phyloP scores from a whole-genome alignment of 2,797 vertebrate species.

The Eulemur rubriventer region DNA sequence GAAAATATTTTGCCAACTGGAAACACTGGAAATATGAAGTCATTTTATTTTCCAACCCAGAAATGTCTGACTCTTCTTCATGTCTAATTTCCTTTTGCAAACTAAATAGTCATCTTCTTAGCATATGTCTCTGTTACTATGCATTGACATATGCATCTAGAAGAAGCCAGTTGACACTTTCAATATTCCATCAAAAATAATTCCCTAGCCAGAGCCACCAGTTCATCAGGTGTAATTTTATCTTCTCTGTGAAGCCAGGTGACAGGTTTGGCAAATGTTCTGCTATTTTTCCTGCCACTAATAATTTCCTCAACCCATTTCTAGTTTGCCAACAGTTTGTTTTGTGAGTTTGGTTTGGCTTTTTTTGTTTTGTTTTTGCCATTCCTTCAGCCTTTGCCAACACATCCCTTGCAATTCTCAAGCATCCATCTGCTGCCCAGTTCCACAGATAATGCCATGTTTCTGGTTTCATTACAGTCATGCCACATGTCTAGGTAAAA shows the following conservation, averaged over 20 bases:
- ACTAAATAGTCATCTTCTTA: neutral
- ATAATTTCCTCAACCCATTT: slow-evolving; percentile 54
- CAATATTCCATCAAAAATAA: neutral
- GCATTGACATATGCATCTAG: neutral
- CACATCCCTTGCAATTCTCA: neutral
- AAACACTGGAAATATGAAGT: neutral
- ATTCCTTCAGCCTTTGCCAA: slow-evolving; percentile 50
- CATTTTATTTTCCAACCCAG: neutral
- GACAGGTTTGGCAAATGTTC: slow-evolving; percentile 58
- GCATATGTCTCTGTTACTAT: neutral
- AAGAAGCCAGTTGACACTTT: neutral
- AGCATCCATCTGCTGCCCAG: slow-evolving; percentile 59
- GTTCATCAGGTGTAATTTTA: neutral
- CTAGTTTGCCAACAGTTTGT: slow-evolving; percentile 45
- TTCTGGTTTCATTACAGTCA: neutral
- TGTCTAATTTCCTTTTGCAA: slow-evolving; percentile 9
- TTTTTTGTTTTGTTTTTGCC: neutral
- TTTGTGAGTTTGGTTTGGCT: neutral
- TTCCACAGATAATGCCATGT: slow-evolving; percentile 46
- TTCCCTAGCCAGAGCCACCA: neutral
- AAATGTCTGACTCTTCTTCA: neutral
- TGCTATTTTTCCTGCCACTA: slow-evolving; percentile 47
- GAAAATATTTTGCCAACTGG: neutral
- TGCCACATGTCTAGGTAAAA: neutral
- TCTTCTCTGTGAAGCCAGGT: slow-evolving; percentile 9